Conservation (phyloP, 2,797 vertebrate genomes). For the Sebastes taczanowskii region DNA sequence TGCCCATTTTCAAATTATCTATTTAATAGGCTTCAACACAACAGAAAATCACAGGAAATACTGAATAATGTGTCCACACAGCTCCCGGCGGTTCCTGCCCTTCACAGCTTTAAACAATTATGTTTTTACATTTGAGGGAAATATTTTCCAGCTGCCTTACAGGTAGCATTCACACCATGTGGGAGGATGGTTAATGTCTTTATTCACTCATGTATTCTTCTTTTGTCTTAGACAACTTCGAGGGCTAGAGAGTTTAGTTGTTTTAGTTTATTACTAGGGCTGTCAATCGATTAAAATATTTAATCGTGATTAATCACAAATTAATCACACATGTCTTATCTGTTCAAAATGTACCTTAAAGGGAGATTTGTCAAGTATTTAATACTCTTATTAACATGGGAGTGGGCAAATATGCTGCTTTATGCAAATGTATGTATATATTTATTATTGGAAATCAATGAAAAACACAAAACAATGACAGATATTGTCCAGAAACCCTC, state of each 20-base stretch:
- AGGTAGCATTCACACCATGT: conserved; percentile 42
- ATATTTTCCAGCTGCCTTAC: conserved; percentile 67
- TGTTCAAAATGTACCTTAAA: too few species aligned
- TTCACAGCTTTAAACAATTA: conserved; percentile 75
- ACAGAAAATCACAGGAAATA: conserved; percentile 58
- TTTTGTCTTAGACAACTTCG: neutral
- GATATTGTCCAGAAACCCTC: too few species aligned
- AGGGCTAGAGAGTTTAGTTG: neutral
- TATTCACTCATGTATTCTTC: neutral
- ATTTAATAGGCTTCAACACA: conserved; percentile 36
- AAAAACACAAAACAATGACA: too few species aligned
- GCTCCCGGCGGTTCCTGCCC: conserved; percentile 52
- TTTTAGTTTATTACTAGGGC: neutral
- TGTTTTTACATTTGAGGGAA: conserved; percentile 66
- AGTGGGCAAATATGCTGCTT: too few species aligned
- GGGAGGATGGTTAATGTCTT: neutral
- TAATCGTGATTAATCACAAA: too few species aligned
- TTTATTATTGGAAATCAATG: too few species aligned
- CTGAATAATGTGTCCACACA: conserved; percentile 33
- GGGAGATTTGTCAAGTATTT: too few species aligned
- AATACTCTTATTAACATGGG: too few species aligned
- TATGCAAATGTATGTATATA: too few species aligned
- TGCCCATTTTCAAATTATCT: conserved; percentile 52
- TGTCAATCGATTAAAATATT: too few species aligned
- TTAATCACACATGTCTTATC: too few species aligned